phyloP scores from a whole-genome alignment of 2,888 invertebrate genomes.

The Coecobrya sp. region DNA sequence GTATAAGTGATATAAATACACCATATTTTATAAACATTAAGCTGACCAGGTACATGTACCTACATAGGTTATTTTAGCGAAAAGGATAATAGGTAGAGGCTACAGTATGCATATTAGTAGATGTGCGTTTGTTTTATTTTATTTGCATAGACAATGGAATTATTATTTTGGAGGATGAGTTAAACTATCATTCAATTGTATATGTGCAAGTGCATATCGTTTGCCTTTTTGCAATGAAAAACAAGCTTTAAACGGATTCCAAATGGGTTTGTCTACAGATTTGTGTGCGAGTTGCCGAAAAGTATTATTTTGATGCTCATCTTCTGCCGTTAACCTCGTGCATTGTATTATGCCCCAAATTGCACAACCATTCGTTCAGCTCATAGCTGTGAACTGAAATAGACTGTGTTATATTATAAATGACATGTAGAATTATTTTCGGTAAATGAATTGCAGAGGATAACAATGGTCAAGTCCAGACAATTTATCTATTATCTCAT shows the following conservation, averaged over 20 bases:
- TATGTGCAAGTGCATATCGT: background rate
- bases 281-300: background rate
- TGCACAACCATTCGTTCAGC: background rate
- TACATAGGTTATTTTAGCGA: background rate
- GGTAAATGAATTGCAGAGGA: background rate
- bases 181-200: background rate
- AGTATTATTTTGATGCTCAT: background rate
- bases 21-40: background rate
- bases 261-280: background rate
- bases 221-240: background rate
- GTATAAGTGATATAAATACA: no score
- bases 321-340: background rate
- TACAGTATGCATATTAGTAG: background rate
- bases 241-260: background rate
- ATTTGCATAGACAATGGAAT: background rate
- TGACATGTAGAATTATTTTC: background rate
- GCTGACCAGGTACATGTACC: background rate
- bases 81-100: background rate
- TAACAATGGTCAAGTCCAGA: constrained; percentile 5
- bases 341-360: background rate
- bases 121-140: background rate
- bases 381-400: background rate
- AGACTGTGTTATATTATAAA: background rate
- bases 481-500: constrained; percentile 44
- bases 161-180: background rate